Conservation (phyloP, 2,888 invertebrate species). For the Campaea margaritaria region DNA sequence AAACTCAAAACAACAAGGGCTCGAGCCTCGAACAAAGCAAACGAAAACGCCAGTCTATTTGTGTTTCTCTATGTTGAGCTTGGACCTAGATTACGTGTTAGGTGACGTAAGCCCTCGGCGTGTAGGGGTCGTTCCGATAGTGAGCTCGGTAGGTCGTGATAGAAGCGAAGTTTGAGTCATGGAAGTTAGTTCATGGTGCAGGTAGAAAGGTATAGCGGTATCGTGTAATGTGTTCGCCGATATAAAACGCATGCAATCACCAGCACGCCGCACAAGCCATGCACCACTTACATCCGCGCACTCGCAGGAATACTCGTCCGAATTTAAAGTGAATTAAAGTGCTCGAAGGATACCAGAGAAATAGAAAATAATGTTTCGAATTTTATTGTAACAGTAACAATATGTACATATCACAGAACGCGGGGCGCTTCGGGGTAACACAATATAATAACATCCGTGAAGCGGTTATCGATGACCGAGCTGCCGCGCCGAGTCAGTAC, state of each 20-base stretch:
- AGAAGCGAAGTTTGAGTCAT: slow-evolving; percentile 54
- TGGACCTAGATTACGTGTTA: slow-evolving; percentile 46
- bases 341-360: slow-evolving; percentile 68
- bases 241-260: slow-evolving; percentile 76
- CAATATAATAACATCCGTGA: slow-evolving; percentile 63
- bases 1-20: slow-evolving; percentile 46
- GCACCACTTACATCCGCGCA: slow-evolving; percentile 79
- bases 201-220: slow-evolving; percentile 49
- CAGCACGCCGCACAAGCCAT: slow-evolving; percentile 79
- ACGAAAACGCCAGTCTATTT: slow-evolving; percentile 52
- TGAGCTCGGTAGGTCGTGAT: slow-evolving; percentile 51
- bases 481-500: slow-evolving; percentile 68
- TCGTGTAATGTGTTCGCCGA: slow-evolving; percentile 56
- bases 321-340: slow-evolving; percentile 63
- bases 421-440: slow-evolving; percentile 83
- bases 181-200: slow-evolving; percentile 58
- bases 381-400: slow-evolving; percentile 85
- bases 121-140: slow-evolving; percentile 44
- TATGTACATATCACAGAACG: slow-evolving; percentile 85
- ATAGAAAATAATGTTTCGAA: slow-evolving; percentile 68
- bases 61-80: slow-evolving; percentile 46
- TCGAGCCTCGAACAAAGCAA: slow-evolving; percentile 55
- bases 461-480: slow-evolving; percentile 65
- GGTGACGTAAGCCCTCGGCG: slow-evolving; percentile 53
- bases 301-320: slow-evolving; percentile 60